Conservation (phyloP, 2,888 invertebrate genomes). For the Mythimna ferrago region DNA sequence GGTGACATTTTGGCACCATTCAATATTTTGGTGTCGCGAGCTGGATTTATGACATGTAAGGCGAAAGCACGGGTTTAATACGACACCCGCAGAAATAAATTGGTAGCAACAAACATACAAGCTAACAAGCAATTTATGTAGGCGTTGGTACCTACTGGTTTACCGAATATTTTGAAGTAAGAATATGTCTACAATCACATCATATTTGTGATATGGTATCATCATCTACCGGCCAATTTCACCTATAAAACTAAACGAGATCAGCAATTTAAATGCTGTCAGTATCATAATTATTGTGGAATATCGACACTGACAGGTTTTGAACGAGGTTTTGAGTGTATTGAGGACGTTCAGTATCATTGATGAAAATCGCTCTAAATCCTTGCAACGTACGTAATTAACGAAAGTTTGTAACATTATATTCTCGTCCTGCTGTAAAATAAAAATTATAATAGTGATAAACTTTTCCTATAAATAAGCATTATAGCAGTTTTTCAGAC, state of each 20-base stretch:
- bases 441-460: background rate
- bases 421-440: background rate
- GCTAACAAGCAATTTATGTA: conserved; percentile 42
- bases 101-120: conserved; percentile 56
- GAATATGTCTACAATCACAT: background rate
- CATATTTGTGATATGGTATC: background rate
- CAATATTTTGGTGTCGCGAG: conserved; percentile 89
- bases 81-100: conserved; percentile 62
- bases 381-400: background rate
- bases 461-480: conserved; percentile 30
- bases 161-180: background rate
- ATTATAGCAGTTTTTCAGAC: background rate
- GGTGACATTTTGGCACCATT: conserved; percentile 91
- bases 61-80: conserved; percentile 80
- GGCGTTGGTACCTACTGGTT: background rate
- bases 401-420: background rate
- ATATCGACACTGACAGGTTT: background rate
- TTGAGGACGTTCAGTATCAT: background rate
- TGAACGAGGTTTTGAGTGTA: background rate
- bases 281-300: background rate
- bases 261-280: background rate
- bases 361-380: background rate
- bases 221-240: background rate
- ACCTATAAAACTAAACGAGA: background rate
- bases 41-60: conserved; percentile 87